Percentiles rank a stretch among this genome's conserved stretches.
Evolutionary conservation across 2,888 invertebrate species (phyloP).

Genomic region (Polylopha cassiicola): DNA sequence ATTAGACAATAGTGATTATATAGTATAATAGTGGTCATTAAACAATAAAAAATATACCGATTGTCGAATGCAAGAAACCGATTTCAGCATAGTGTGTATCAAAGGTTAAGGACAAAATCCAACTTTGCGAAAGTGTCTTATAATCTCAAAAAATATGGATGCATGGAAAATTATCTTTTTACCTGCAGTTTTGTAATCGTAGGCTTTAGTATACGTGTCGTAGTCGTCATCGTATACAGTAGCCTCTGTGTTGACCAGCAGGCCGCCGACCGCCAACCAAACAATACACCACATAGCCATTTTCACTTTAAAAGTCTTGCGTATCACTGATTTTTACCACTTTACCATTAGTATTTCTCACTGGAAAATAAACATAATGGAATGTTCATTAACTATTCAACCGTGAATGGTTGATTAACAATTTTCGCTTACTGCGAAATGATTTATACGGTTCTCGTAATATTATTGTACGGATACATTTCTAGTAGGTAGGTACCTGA

Average conservation of each 20-base stretch:
- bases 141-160: no score
- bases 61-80: no score
- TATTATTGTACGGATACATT: no score
- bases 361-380: conserved; percentile 16
- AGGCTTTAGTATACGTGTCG: conserved; percentile 60
- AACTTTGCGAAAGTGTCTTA: no score
- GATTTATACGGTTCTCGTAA: conserved; percentile 20
- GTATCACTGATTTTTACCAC: conserved; percentile 16
- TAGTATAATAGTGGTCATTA: no score
- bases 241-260: conserved; percentile 44
- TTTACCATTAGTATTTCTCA: conserved; percentile 16
- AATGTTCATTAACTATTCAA: no score
- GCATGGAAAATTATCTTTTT: conserved; percentile 26
- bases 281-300: conserved; percentile 52
- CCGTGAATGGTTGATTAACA: no score
- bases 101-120: background rate
- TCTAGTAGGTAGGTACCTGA: no score
- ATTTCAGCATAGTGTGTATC: no score
- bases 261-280: conserved; percentile 43
- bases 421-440: background rate
- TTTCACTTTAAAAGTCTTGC: conserved; percentile 29
- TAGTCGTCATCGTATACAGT: conserved; percentile 68
- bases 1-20: no score
- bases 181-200: conserved; percentile 65
- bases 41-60: no score